A percentile compares a stretch with the other conserved stretches of the same genome.
These are phyloP conservation scores for Petrocephalus sullivani DNA, from an alignment of 2,797 vertebrate species.

Conservation along the genomic window DNA sequence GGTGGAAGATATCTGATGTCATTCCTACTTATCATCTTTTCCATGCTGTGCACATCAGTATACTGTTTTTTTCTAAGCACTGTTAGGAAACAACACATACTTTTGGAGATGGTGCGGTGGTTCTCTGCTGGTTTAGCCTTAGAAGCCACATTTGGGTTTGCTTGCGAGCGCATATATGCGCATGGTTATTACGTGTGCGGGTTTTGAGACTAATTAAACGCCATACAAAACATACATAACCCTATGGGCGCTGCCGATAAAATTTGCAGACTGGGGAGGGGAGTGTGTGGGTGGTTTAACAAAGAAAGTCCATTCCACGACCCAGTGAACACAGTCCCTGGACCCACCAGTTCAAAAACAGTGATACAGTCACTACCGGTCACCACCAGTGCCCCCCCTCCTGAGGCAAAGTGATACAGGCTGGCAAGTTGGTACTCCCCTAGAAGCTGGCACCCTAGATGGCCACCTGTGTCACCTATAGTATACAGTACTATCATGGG, in stretches of 20 bases:
- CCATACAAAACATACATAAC: too few relatives aligned
- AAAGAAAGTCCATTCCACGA: background rate
- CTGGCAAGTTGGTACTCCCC: too few relatives aligned
- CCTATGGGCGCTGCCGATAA: background rate
- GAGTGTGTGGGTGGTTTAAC: background rate
- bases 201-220: too few relatives aligned
- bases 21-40: background rate
- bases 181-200: too few relatives aligned
- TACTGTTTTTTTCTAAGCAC: background rate
- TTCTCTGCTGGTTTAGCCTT: background rate
- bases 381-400: too few relatives aligned
- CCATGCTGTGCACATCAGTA: background rate
- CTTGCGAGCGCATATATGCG: background rate
- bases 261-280: background rate
- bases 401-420: too few relatives aligned
- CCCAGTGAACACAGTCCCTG: background rate
- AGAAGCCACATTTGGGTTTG: background rate
- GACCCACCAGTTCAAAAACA: background rate
- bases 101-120: background rate
- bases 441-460: background rate
- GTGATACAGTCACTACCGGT: background rate
- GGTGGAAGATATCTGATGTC: background rate
- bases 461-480: background rate
- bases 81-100: background rate
- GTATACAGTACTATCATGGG: background rate